Evolutionary conservation across 2,888 invertebrate genomes (phyloP), one percentile per base, ranked within the genome.

Genomic region (Rhingia campestris): DNA sequence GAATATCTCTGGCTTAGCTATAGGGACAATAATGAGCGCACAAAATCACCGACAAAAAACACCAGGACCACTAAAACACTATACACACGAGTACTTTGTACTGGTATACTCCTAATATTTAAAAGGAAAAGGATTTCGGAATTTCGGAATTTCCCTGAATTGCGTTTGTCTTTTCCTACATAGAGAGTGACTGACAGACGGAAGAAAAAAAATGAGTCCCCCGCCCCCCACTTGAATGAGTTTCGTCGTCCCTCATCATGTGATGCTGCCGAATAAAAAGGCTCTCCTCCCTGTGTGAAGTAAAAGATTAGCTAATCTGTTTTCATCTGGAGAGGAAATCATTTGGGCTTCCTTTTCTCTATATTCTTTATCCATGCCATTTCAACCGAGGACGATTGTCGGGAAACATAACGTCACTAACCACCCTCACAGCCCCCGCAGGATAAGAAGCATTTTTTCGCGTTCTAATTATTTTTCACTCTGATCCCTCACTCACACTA

Each of bases 391-490:
- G 10, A 14, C 39, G 12, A 45, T 22, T 35, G 7, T 22, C 14
- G 22, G 47, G 7, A 45, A 45, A 2, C 22, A 22, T 22, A 22
- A 22, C 22, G 45, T 10, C 56, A 22, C 37, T n/a, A 39, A 14
- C 22, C 43, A 12, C 22, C 10, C 10, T 7, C 43, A 37, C 9
- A n/a, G 37, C 56, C 45, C 45, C 74, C 33, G 22, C 4, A 14
- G 54, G 56, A 82, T 77, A 77, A 73, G 63, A 41, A 58, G 63
- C 59, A 69, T 58, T 73, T 82, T 79, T 79, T 64, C 80, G 80
- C 80, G 84, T 80, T 80, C 80, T 84, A 84, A 84, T 84, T 84
- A 84, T 79, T 72, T 51, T 59, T 45, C 22, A 22, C 22, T 67
- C 35, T 53, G 54, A 33, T 47, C n/a, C 22, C 30, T 7, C 30